These are phyloP conservation scores for Ophioninae sp. DNA, from an alignment of 2,888 invertebrate genomes.

Conservation along the genomic window DNA sequence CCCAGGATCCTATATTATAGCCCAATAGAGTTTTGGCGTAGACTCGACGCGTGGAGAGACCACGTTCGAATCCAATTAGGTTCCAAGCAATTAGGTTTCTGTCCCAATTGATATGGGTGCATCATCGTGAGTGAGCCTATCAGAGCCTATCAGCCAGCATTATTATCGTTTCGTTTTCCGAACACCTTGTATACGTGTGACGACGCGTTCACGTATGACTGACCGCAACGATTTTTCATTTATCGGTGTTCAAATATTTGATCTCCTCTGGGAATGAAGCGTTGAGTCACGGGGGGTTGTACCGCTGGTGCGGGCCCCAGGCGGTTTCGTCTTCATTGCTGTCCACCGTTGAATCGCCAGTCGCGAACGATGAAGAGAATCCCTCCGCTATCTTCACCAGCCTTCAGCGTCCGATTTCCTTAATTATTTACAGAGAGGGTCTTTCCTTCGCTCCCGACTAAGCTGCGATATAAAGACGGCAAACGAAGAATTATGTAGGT, in stretches of 20 bases:
- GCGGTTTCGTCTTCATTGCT: slow-evolving; percentile 62
- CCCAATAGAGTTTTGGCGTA: no score
- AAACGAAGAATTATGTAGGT: slow-evolving; percentile 18
- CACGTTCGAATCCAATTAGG: no score
- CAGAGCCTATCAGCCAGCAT: no score
- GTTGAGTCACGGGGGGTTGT: slow-evolving; percentile 53
- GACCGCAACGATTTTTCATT: slow-evolving; percentile 54
- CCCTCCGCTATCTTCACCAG: neutral
- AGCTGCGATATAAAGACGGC: slow-evolving; percentile 24
- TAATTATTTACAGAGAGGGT: slow-evolving; percentile 50
- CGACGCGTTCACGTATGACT: neutral
- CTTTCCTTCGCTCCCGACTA: slow-evolving; percentile 13
- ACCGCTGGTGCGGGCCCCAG: slow-evolving; percentile 58
- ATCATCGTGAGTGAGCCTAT: no score
- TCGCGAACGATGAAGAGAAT: slow-evolving; percentile 35
- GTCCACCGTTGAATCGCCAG: slow-evolving; percentile 42
- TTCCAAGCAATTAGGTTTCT: no score
- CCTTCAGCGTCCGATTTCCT: slow-evolving; percentile 15
- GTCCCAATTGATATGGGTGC: no score
- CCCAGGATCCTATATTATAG: no score
- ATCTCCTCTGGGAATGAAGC: slow-evolving; percentile 57
- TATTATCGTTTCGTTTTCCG: no score
- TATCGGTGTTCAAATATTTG: slow-evolving; percentile 62
- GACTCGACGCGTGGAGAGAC: no score
- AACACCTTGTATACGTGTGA: neutral